Percentiles rank a stretch among this genome's conserved stretches.
Conservation (phyloP, 2,113 vertebrate species). For the Triplophysa dalaica region DNA sequence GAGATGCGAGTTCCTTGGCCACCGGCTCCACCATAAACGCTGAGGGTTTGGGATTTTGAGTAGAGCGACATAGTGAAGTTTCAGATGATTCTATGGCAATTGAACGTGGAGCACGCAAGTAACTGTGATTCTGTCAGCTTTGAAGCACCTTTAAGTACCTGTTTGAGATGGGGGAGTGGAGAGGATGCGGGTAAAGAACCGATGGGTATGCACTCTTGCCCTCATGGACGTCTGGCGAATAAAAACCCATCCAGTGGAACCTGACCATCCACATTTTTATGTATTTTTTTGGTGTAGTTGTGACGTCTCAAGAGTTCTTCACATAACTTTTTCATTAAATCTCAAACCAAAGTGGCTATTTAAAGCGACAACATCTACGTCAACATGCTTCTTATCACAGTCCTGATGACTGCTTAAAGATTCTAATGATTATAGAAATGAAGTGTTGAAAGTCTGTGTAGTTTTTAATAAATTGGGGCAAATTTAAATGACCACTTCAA, state of each 20-base stretch:
- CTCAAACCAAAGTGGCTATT: not conserved
- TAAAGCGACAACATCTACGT: not conserved
- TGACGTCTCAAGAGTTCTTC: slow-evolving; percentile 28
- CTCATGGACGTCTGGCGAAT: slow-evolving; percentile 1
- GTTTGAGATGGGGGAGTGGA: slow-evolving; percentile 44
- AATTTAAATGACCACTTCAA: no score
- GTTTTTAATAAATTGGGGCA: no score
- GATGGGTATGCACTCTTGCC: slow-evolving; percentile 17
- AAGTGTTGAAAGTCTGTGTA: not conserved
- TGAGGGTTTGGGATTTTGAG: slow-evolving; percentile 57
- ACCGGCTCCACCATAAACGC: slow-evolving; percentile 69
- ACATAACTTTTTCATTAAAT: not conserved
- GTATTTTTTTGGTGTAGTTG: not conserved
- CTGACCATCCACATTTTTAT: slow-evolving; percentile 59
- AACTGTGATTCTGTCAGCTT: not conserved
- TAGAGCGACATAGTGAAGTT: slow-evolving; percentile 62
- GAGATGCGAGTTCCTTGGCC: slow-evolving; percentile 64
- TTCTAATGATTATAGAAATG: not conserved
- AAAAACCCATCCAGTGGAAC: slow-evolving; percentile 39
- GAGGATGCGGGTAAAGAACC: not conserved
- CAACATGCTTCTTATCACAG: not conserved
- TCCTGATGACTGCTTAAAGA: no score
- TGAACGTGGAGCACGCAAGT: not conserved
- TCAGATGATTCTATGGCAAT: not conserved
- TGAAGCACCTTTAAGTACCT: slow-evolving; percentile 44